Evolutionary conservation across 2,797 vertebrate genomes (phyloP), one percentile per base, ranked within the genome.

Genomic region (Phaenicophaeus curvirostris): DNA sequence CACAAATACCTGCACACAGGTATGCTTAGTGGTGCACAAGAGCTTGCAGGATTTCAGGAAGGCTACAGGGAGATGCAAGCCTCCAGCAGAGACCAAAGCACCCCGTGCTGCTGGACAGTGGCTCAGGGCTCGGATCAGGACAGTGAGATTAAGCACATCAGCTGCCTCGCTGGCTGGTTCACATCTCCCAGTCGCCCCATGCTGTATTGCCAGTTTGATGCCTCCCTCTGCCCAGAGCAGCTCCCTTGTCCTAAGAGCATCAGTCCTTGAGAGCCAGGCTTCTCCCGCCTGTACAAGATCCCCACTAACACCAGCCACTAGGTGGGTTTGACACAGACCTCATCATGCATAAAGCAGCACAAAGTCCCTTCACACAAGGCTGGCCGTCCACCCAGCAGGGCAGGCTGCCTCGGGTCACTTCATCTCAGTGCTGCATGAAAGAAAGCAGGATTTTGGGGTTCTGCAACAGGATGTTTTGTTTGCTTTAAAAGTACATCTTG

Each of bases 371-470:
- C 20, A 1, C 19, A 20, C 1, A 0, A 62, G 72, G 23, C 79
- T 79, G 62, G 41, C 17, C 65, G 42, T 76, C 72, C 53, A 51
- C 33, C 54, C 42, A 57, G 62, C 13, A 65, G 62, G 41, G 41
- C 77, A 85, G 15, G 51, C 53, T 68, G 68, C 0, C 62, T 81
- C 13, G 58, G 88, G n/a, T 42, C 86, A 35, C 54, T 46, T 14
- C 13, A 12, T 11, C 30, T 54, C 78, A 59, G 1, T 0, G 0
- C 33, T 68, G 62, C 30, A 3, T 1, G 20, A 14, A 46, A 57
- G 11, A 28, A 61, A 54, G 50, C 24, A 42, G 58, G 21, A 11
- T 62, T 23, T 54, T 18, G 42, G 44, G 23, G 14, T 11, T 86
- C 35, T 67, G 55, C 6, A 51, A 11, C 5, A 9, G 16, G 4